phyloP scores from a whole-genome alignment of 2,113 vertebrate species.

The Clupea harengus region DNA sequence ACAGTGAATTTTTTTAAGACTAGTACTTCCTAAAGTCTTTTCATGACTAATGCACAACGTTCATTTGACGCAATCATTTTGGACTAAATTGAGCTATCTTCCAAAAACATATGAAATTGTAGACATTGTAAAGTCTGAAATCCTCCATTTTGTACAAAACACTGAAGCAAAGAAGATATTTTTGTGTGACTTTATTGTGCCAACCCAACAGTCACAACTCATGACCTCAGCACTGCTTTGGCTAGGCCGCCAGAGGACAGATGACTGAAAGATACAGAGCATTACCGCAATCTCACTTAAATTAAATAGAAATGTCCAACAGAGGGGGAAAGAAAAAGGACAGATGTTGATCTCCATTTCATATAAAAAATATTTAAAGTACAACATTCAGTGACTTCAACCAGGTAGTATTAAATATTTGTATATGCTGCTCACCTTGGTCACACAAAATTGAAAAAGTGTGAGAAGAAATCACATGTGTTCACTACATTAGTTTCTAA shows the following conservation, averaged over 20 bases:
- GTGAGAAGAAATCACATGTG: neutral
- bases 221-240: neutral
- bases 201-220: neutral
- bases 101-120: neutral
- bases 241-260: neutral
- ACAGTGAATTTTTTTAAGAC: neutral
- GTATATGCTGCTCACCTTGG: neutral
- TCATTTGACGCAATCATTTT: neutral
- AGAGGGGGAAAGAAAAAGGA: neutral
- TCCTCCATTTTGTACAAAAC: neutral
- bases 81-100: neutral
- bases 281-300: neutral
- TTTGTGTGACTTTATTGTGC: conserved; percentile 6
- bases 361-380: conserved; percentile 14
- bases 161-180: neutral
- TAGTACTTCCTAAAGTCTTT: neutral
- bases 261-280: neutral
- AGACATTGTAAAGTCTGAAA: no score
- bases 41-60: neutral
- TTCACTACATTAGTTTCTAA: neutral
- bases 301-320: neutral
- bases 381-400: conserved; percentile 1
- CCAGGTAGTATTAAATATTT: neutral
- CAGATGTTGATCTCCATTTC: neutral
- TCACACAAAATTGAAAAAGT: neutral